These are phyloP conservation scores for Colistium nudipinnis DNA, from an alignment of 2,113 vertebrate species.

Conservation along the genomic window DNA sequence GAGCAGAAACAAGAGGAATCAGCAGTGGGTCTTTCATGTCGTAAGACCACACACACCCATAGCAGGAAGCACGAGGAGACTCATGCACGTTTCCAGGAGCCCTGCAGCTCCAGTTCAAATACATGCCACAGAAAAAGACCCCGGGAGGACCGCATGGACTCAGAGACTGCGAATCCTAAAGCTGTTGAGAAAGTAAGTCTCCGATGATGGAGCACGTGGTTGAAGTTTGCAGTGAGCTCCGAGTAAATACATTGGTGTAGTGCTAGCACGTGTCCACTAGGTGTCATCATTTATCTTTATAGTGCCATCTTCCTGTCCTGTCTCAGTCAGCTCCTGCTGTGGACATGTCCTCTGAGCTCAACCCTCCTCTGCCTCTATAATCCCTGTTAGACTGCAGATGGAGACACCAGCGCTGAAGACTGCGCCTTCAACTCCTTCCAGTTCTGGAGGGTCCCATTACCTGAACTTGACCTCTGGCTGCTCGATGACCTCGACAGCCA, in stretches of 20 bases:
- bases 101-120: neutral
- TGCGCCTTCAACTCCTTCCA: conserved; percentile 90
- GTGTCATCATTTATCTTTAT: conserved; percentile 21
- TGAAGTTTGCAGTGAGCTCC: no score
- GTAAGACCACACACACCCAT: conserved; percentile 11
- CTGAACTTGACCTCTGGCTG: conserved; percentile 86
- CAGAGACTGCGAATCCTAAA: neutral
- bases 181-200: conserved; percentile 40
- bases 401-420: conserved; percentile 74
- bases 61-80: neutral
- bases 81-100: conserved; percentile 29
- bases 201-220: accelerated
- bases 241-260: neutral
- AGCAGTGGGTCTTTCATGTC: neutral
- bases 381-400: conserved; percentile 35
- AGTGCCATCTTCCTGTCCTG: neutral
- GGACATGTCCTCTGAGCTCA: neutral
- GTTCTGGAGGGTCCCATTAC: conserved; percentile 91
- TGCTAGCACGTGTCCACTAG: conserved; percentile 38
- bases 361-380: neutral
- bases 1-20: conserved; percentile 3
- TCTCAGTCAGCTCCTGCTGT: neutral
- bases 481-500: conserved; percentile 70
- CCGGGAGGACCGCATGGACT: conserved; percentile 22
- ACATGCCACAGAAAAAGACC: conserved; percentile 45